Conservation (phyloP, 2,888 invertebrate species). For the Melanotus villosus region DNA sequence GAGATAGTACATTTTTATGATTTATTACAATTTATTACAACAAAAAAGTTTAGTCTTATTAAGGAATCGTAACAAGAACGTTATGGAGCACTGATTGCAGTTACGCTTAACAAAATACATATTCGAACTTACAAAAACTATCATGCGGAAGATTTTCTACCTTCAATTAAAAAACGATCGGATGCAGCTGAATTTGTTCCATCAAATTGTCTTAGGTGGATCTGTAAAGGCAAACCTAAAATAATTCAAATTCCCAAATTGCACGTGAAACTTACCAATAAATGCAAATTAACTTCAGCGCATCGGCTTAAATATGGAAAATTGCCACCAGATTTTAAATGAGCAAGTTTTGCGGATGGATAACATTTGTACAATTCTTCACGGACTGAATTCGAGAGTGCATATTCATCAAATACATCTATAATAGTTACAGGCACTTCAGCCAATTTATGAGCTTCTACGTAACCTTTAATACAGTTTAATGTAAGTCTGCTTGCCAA, state of each 20-base stretch:
- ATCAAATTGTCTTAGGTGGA: conserved; percentile 82
- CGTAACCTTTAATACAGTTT: conserved; percentile 86
- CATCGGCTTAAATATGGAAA: conserved; percentile 91
- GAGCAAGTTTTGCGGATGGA: conserved; percentile 88
- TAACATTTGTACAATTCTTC: conserved; percentile 90
- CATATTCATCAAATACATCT: conserved; percentile 92
- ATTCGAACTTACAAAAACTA: background rate
- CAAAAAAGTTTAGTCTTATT: background rate
- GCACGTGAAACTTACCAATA: conserved; percentile 76
- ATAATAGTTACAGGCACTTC: conserved; percentile 84
- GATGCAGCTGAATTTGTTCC: conserved; percentile 74
- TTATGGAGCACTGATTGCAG: background rate
- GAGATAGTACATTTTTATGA: background rate
- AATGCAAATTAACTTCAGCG: conserved; percentile 90
- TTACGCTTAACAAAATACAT: background rate
- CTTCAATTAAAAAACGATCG: conserved; percentile 68
- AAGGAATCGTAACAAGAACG: background rate
- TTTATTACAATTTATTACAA: background rate
- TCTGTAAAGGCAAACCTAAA: no score
- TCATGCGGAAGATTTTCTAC: conserved; percentile 38
- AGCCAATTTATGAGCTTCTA: conserved; percentile 81
- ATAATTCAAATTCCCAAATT: no score
- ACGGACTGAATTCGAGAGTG: conserved; percentile 81
- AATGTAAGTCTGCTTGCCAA: conserved; percentile 89
- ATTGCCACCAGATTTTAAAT: conserved; percentile 90